phyloP scores from a whole-genome alignment of 64 coral and sea anemone genomes.

The Catalaphyllia jardinei region DNA sequence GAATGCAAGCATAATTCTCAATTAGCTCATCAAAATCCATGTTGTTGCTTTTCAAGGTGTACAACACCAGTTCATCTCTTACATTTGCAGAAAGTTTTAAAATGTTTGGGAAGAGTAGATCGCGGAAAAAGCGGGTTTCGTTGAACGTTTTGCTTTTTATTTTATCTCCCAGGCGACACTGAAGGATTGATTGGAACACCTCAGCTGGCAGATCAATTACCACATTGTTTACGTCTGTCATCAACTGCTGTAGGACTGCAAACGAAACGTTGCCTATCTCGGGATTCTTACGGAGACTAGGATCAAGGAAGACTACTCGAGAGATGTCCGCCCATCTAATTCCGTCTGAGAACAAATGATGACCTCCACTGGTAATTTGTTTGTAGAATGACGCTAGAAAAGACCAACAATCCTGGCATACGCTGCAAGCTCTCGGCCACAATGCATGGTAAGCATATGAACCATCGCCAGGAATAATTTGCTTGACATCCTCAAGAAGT shows the following conservation, averaged over 20 bases:
- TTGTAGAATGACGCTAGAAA: slow-evolving; percentile 60
- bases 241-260: slow-evolving; percentile 29
- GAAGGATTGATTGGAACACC: slow-evolving; percentile 46
- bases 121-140: slow-evolving; percentile 44
- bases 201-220: slow-evolving; percentile 72
- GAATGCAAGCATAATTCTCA: slow-evolving; percentile 54
- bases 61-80: slow-evolving; percentile 49
- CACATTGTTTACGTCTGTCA: background rate
- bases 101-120: slow-evolving; percentile 70
- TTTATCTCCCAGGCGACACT: background rate
- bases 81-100: background rate
- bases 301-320: slow-evolving; percentile 48
- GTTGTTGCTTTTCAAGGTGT: slow-evolving; percentile 21
- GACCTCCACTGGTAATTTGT: background rate
- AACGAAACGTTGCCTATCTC: slow-evolving; percentile 68
- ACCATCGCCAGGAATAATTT: background rate
- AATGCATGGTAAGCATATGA: slow-evolving; percentile 53
- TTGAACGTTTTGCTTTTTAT: slow-evolving; percentile 23
- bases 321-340: slow-evolving; percentile 32
- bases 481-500: background rate
- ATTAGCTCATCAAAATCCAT: slow-evolving; percentile 40
- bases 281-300: slow-evolving; percentile 12
- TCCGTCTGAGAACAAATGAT: slow-evolving; percentile 58
- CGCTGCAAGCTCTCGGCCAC: slow-evolving; percentile 56
- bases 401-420: slow-evolving; percentile 24